A percentile compares a stretch with the other conserved stretches of the same genome.
Conservation (phyloP, 2,888 invertebrate genomes). For the Drosophila buzzatii region DNA sequence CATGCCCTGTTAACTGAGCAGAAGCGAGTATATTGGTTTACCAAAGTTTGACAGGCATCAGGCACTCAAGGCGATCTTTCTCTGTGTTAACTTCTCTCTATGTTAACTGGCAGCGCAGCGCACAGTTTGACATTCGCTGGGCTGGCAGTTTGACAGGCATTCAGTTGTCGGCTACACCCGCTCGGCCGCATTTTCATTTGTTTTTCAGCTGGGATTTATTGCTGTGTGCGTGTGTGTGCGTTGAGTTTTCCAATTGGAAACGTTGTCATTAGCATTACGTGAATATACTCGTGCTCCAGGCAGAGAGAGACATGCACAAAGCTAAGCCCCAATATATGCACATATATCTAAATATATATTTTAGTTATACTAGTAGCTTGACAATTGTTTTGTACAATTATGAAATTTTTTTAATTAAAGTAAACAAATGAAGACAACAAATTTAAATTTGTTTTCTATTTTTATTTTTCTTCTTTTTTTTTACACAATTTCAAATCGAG, state of each 20-base stretch:
- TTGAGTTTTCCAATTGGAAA: conserved; percentile 12
- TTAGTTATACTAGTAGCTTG: conserved; percentile 38
- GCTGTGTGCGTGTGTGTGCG: not conserved
- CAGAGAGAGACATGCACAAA: conserved; percentile 4
- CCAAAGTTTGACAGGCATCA: not conserved
- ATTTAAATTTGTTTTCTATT: not conserved
- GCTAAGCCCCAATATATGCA: not conserved
- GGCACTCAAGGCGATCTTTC: not conserved
- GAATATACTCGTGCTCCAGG: conserved; percentile 16
- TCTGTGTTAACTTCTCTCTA: no score
- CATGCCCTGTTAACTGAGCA: not conserved
- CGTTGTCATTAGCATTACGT: conserved; percentile 22
- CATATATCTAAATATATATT: conserved; percentile 8
- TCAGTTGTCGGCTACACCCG: not conserved
- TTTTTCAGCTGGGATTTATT: not conserved
- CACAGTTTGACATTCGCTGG: not conserved
- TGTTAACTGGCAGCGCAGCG: not conserved
- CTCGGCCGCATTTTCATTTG: not conserved
- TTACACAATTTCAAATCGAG: not conserved
- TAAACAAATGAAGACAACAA: conserved; percentile 10
- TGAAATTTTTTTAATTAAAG: conserved; percentile 49
- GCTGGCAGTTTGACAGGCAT: not conserved
- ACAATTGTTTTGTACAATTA: conserved; percentile 35
- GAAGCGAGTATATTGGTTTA: not conserved
- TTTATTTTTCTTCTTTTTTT: not conserved